Evolutionary conservation across 53 echinoderm and acorn worm genomes (phyloP), one percentile per base, ranked within the genome.

Genomic region (Echinometra lucunter): DNA sequence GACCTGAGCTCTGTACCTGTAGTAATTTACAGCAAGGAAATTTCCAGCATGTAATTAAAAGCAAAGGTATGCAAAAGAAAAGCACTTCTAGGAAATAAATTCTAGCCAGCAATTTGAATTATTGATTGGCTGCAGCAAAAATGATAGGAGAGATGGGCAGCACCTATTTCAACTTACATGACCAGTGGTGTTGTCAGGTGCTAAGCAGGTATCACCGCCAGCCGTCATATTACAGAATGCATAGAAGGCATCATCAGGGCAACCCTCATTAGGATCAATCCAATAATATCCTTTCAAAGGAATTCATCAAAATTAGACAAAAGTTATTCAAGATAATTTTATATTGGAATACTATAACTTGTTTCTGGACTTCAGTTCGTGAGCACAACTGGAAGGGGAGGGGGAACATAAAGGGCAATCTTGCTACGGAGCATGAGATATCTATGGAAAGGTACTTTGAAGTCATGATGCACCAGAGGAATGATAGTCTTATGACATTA

Each of bases 241-340:
- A 55, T 97, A 92, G 95, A 98, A 83, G 4, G 99, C 97, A 67
- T 98, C 99, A 38, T n/a, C 96, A 28, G 94, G 74, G 53, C 97
- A 97, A 21, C 99, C 99, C 67, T 98, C 98, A 66, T 98, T 98
- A n/a, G 99, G 99, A 96, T 98, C 99, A 34, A 98, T 97, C 97
- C 97, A 98, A 75, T 98, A 98, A 58, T 94, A 95, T 70, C 99
- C 99, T 98, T 92, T 30, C 45, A 70, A 27, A 27, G 60, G 57
- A 85, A 83, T 57, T 34, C n/a, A 80, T 44, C 6, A 6, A 10
- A 44, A 82, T 82, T 38, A 44, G 44, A 11, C 83, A 23, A 45
- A 45, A 45, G 2, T 19, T 23, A 42, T 6, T 42, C 21, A 38
- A 4, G 63, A 78, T 35, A 72, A 12, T 27, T 1, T 32, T 1